Conservation (phyloP, 2,113 vertebrate genomes). For the Lophotis ruficrista region DNA sequence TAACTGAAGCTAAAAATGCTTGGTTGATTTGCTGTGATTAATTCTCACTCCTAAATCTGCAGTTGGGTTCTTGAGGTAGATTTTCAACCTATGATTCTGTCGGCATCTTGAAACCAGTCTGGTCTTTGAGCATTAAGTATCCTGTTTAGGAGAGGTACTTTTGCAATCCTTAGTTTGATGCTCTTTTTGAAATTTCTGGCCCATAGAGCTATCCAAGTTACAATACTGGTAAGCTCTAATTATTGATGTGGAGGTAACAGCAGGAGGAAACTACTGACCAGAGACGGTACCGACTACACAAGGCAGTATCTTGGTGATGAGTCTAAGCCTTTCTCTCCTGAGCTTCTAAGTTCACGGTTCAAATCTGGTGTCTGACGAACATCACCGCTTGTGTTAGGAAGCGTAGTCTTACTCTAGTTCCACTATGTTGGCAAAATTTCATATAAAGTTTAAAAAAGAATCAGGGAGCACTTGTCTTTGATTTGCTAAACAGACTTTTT, state of each 20-base stretch:
- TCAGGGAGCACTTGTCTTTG: neutral
- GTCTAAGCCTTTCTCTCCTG: neutral
- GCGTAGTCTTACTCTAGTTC: neutral
- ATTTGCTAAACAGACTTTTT: neutral
- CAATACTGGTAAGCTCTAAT: neutral
- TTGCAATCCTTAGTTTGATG: neutral
- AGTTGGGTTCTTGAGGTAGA: neutral
- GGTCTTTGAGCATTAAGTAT: neutral
- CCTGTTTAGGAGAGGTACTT: neutral
- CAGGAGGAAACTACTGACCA: neutral
- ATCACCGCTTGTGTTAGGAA: neutral
- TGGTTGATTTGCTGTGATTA: neutral
- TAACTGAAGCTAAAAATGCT: neutral
- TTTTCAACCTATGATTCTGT: neutral
- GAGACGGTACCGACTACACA: neutral
- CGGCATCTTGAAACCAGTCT: neutral
- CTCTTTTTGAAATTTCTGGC: neutral
- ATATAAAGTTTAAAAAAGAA: neutral
- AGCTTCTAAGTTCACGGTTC: neutral
- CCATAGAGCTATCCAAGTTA: neutral
- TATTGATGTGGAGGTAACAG: neutral
- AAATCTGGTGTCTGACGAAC: neutral
- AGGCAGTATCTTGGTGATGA: neutral
- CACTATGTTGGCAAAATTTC: neutral
- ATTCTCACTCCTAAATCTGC: neutral